Base-by-base conservation (phyloP, 2,113 vertebrate genomes). In the Leptosomus discolor region DNA sequence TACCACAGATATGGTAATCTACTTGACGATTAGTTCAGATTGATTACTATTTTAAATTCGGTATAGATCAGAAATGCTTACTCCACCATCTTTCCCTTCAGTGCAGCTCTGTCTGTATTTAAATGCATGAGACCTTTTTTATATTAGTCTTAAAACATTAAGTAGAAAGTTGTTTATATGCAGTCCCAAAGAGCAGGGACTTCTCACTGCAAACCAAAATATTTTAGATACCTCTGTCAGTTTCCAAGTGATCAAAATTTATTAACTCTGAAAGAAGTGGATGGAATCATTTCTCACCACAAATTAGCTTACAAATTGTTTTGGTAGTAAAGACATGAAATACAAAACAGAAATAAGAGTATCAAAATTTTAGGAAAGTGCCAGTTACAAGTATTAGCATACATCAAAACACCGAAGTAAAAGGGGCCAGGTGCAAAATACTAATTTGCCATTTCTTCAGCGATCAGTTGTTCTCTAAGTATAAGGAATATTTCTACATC, bases 1-100 rank as follows among this genome's bases (percentile, higher is more conserved):
- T 23, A 23, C 9, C 48, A 53, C 8, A 51, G 23, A n/a, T 26
- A 14, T 0, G 0, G 13, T 8, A 20, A 78, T 6, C 23, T 41
- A 56, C 5, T 26, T 34, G 5, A 43, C 13, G 26, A 43, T 50
- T 41, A 68, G 46, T 14, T 76, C 39, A 69, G 45, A 89, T 43
- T 41, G 50, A 58, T n/a, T 8, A 83, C 30, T 64, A 26, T 24
- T 85, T 83, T 8, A 77, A 73, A 88, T 4, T 43, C 7, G 0
- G 5, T 53, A 61, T 20, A 24, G 67, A 51, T 67, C 37, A 70
- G 20, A 83, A 46, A 16, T 43, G 8, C 79, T 93, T 36, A 75
- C 16, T 36, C 70, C 22, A 46, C 18, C 34, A 76, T 48, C 29
- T n/a, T 26, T 11, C 36, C 11, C 27, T 60, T 76, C 70, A 79